Percentiles rank a stretch among this genome's conserved stretches.
Evolutionary conservation across 2,113 vertebrate species (phyloP).

Genomic region (Poecile atricapillus): DNA sequence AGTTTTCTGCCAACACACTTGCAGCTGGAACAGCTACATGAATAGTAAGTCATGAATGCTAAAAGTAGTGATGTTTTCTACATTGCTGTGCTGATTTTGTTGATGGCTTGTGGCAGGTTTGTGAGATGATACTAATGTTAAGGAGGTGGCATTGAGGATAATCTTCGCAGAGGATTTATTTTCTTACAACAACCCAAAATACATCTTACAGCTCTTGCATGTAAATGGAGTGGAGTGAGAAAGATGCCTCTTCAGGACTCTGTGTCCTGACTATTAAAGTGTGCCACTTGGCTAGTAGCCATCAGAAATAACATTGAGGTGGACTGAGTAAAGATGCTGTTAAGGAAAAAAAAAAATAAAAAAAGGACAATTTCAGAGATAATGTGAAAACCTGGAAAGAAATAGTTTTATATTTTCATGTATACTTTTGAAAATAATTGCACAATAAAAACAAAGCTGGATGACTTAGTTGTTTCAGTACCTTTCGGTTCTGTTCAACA

Average conservation of each 20-base stretch:
- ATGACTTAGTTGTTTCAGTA: not conserved
- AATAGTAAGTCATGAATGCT: not conserved
- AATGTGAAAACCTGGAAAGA: not conserved
- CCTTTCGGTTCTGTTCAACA: not conserved
- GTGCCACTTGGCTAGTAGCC: not conserved
- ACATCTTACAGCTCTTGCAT: not conserved
- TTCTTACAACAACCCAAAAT: not conserved
- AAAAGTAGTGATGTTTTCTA: not conserved
- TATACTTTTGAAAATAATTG: not conserved
- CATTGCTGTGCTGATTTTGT: not conserved
- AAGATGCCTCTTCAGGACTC: not conserved
- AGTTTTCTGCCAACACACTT: not conserved
- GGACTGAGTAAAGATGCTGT: not conserved
- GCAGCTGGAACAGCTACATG: not conserved
- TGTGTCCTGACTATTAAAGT: not conserved
- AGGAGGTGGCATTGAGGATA: not conserved
- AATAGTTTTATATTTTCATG: not conserved
- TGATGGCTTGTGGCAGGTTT: not conserved
- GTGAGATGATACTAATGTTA: not conserved
- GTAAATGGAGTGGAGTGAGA: not conserved
- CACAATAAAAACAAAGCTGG: not conserved
- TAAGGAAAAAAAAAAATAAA: not conserved
- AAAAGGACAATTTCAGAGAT: not conserved
- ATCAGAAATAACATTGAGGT: not conserved
- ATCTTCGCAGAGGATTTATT: not conserved